A percentile compares a stretch with the other conserved stretches of the same genome.
Evolutionary conservation across 2,113 vertebrate genomes (phyloP).

Genomic region (Miniopterus natalensis): DNA sequence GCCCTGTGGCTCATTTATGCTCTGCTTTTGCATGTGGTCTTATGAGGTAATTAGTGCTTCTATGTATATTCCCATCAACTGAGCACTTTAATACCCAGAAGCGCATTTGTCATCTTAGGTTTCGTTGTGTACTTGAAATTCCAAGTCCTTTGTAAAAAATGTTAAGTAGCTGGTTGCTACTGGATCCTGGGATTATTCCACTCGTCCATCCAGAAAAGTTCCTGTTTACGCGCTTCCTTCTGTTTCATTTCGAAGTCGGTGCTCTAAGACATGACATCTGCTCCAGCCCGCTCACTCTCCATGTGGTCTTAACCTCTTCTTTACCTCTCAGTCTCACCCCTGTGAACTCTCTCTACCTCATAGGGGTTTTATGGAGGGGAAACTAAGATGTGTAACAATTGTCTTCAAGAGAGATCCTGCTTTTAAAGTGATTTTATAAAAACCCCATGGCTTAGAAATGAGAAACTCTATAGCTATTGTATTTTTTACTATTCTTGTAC

Average conservation of each 20-base stretch:
- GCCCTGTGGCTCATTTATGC: not conserved
- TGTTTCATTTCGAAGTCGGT: slow-evolving; percentile 53
- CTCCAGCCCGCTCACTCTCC: not conserved
- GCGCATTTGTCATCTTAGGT: slow-evolving; percentile 25
- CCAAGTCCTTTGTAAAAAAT: slow-evolving; percentile 56
- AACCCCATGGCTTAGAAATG: slow-evolving; percentile 51
- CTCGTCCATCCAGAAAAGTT: slow-evolving; percentile 63
- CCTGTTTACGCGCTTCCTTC: slow-evolving; percentile 61
- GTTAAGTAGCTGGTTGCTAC: slow-evolving; percentile 58
- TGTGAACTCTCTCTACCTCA: slow-evolving; percentile 25
- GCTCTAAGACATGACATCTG: slow-evolving; percentile 55
- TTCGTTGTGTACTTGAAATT: slow-evolving; percentile 55
- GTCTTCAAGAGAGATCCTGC: slow-evolving; percentile 54
- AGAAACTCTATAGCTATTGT: slow-evolving; percentile 64
- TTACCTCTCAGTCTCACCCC: not conserved
- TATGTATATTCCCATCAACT: not conserved
- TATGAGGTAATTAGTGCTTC: not conserved
- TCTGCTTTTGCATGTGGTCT: not conserved
- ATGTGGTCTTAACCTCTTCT: slow-evolving; percentile 36
- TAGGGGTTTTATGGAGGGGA: not conserved
- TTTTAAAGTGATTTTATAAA: slow-evolving; percentile 68
- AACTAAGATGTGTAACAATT: not conserved
- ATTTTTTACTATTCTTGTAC: slow-evolving; percentile 63
- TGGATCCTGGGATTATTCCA: slow-evolving; percentile 58
- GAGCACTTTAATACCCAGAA: slow-evolving; percentile 31